phyloP scores from a whole-genome alignment of 2,113 vertebrate genomes.

The Serilophus lunatus region DNA sequence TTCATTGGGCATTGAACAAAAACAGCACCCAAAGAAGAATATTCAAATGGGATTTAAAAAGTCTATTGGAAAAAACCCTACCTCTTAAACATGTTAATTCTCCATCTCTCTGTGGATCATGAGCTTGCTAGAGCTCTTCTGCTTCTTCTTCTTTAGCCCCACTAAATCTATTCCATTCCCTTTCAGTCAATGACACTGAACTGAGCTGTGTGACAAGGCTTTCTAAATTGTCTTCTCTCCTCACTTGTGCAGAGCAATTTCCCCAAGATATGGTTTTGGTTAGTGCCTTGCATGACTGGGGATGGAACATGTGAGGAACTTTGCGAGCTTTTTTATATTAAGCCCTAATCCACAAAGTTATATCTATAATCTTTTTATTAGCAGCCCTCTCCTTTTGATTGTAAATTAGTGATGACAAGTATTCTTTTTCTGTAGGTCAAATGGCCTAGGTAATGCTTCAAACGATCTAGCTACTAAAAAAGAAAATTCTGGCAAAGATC shows the following conservation, averaged over 20 bases:
- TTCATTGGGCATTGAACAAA: neutral
- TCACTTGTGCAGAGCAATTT: neutral
- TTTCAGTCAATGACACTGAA: neutral
- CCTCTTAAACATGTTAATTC: neutral
- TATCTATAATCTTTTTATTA: slow-evolving; percentile 4
- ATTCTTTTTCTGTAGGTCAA: neutral
- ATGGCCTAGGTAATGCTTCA: neutral
- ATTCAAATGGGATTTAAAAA: neutral
- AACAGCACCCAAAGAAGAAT: neutral
- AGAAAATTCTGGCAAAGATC: neutral
- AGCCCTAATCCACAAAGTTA: neutral
- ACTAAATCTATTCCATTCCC: neutral
- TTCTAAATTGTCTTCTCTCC: neutral
- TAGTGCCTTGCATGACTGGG: neutral
- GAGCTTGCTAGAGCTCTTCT: neutral
- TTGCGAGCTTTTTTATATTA: neutral
- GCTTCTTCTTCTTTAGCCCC: neutral
- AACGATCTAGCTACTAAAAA: neutral
- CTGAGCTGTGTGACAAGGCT: neutral
- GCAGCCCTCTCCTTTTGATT: neutral
- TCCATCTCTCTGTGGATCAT: neutral
- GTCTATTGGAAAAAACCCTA: neutral
- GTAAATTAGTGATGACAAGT: neutral
- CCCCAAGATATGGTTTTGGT: neutral
- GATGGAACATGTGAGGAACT: slow-evolving; percentile 10